Base-by-base conservation (phyloP, 2,888 invertebrate species). In the Operophtera brumata region DNA sequence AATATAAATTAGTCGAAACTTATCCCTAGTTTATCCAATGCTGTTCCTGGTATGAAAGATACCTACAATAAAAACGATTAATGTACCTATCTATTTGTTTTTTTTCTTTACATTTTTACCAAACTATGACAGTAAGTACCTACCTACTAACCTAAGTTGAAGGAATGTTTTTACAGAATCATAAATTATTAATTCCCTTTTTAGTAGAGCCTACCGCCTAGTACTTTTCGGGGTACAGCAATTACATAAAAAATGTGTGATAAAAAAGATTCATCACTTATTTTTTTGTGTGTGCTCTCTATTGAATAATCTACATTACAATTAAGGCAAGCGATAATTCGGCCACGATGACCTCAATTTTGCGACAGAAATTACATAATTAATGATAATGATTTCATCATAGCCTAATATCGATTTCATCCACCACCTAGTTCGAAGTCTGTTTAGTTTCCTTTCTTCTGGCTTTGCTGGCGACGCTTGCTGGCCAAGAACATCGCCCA, bases 401-500 rank as follows among this genome's bases (percentile, higher is more conserved):
- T 66, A 69, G 65, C 54, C 60, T 20, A 20, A 20, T 20, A 20
- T 20, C 20, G 20, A 20, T 20, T 20, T 20, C 20, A 20, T 56
- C 69, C 69, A 64, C 71, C 75, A 72, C 71, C 69, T 25, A 43
- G 5, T 35, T 25, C 2, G 9, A 1, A 34, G 28, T 11, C 7
- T 8, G 12, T 37, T 75, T 66, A 72, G 62, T 77, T 71, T 52
- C 65, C 63, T 53, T 85, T 88, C 65, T 78, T 86, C 65, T 82
- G 78, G 54, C 67, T 77, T 58, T 85, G 80, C 67, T 92, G 92
- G 9, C 94, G 91, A 69, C 95, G 91, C 73, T 93, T 93, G 57
- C 92, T 92, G 1, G 95, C 94, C 46, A 96, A 73, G 73, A 94
- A 95, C 76, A 96, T 92, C 1, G 93, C 92, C 96, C 96, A 96